A percentile compares a stretch with the other conserved stretches of the same genome.
These are phyloP conservation scores for Eristalis intricaria DNA, from an alignment of 2,888 invertebrate species.

Conservation along the genomic window DNA sequence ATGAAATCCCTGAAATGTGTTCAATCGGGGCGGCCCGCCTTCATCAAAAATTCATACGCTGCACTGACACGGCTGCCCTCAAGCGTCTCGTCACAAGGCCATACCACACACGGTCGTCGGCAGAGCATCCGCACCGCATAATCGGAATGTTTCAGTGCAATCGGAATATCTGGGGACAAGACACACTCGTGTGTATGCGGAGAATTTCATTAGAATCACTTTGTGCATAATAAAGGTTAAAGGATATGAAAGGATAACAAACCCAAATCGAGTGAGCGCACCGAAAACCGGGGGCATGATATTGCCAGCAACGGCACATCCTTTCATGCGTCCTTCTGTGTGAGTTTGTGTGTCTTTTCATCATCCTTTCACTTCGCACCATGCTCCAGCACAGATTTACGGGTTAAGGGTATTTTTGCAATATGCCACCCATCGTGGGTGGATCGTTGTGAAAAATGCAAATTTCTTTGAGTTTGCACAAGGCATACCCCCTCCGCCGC, in stretches of 20 bases:
- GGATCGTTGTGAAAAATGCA: slow-evolving; percentile 16
- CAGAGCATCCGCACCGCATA: not conserved
- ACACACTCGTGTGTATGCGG: not conserved
- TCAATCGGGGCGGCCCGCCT: not conserved
- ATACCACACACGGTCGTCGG: not conserved
- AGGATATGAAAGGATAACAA: slow-evolving; percentile 32
- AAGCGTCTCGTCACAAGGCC: not conserved
- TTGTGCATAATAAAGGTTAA: slow-evolving; percentile 32
- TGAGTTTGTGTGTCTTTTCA: not conserved
- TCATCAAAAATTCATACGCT: not conserved
- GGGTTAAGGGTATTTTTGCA: not conserved
- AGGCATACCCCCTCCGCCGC: not conserved
- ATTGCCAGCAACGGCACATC: not conserved
- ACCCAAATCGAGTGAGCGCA: slow-evolving; percentile 3
- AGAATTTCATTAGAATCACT: slow-evolving; percentile 43
- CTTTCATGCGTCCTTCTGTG: not conserved
- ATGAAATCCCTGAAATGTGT: not conserved
- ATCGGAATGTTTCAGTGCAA: not conserved
- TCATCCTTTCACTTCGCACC: not conserved
- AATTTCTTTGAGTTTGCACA: slow-evolving; percentile 10
- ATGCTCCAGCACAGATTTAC: not conserved
- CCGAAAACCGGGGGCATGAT: not conserved
- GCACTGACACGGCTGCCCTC: not conserved
- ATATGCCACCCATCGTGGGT: not conserved
- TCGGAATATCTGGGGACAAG: slow-evolving; percentile 4